Evolutionary conservation across 2,888 invertebrate genomes (phyloP), one percentile per base, ranked within the genome.

Genomic region (Melanchra persicariae): DNA sequence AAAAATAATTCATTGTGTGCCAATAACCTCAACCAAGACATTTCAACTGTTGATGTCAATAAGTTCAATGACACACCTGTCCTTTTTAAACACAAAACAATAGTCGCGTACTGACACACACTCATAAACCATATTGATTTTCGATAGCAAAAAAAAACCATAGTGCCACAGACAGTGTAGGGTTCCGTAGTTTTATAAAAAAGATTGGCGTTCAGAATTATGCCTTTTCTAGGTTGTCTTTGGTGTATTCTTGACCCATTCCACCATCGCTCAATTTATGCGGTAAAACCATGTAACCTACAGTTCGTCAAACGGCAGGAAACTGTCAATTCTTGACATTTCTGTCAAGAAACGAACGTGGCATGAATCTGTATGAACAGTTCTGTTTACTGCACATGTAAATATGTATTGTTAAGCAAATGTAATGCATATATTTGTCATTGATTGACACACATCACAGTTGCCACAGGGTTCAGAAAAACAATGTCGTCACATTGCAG

Each of bases 401-500:
- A 61, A 55, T 69, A 70, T 64, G 55, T 64, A 64, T 73, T n/a
- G 51, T 78, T 68, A 65, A 65, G 69, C 69, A 69, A 81, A 74
- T 78, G 64, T 59, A 80, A 70, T 75, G 62, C 58, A 66, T 70
- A 43, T 64, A 54, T 61, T 66, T 62, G 55, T 57, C 24, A 57
- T 64, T 77, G 69, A 81, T 81, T 52, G 69, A 68, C 54, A 81
- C 17, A 75, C 68, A 47, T 64, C 47, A 49, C 60, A 10, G 43
- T 43, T 61, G 75, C 47, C 63, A 12, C 37, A 34, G 57, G 37
- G 59, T 49, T 74, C 79, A 62, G 51, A 79, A 72, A 63, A 79
- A 63, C 54, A 79, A 73, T 26, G 24, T 70, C 22, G 19, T 34
- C 47, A 55, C 8, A 43, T 26, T 43, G 40, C n/a, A 19, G 40